Base-by-base conservation (phyloP, 2,797 vertebrate genomes). In the Delichon dasypus region DNA sequence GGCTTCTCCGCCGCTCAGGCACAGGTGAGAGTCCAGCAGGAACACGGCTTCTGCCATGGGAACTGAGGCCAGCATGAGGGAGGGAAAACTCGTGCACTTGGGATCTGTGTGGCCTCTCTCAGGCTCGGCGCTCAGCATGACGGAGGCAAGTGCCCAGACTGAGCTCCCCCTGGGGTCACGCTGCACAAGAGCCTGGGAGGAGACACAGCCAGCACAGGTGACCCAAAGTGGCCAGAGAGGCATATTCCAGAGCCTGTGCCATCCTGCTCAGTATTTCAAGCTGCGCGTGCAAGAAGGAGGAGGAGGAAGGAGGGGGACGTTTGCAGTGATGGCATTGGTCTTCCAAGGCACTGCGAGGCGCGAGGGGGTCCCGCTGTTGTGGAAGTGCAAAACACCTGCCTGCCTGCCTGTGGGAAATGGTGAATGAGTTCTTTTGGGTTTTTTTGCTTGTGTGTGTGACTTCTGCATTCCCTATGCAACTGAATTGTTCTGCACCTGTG, bases 41-140 rank as follows among this genome's bases (percentile, higher is more conserved):
- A 21, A 42, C 5, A 1, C 1, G 4, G 13, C 11, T 21, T 42
- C 30, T 51, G 47, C 47, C 58, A 12, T 0, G 2, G 73, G 29
- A 40, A 40, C 57, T n/a, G 12, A 40, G 57, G 17, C 29, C 5
- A 26, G 10, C 8, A 2, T 6, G 29, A 32, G 10, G 29, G 16
- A 40, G 45, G 8, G 21, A 61, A 12, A 40, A 7, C 57, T 20
- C 27, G 17, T 26, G 34, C 73, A 61, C 4, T 16, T 40, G 11
- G 57, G 22, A n/a, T 20, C 13, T 61, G 29, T 1, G 0, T 40
- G 45, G 50, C 50, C 21, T 36, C 32, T 21, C 25, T 67, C n/a
- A 67, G n/a, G 17, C 50, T 51, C 26, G 27, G 61, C 61, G 26
- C 23, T 18, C 79, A n/a, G 9, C 48, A 5, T 1, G 10, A 27